Percentiles rank a stretch among this genome's conserved stretches.
These are phyloP conservation scores for Cherax destructor DNA, from an alignment of 1,140 invertebrate genomes.

Conservation along the genomic window DNA sequence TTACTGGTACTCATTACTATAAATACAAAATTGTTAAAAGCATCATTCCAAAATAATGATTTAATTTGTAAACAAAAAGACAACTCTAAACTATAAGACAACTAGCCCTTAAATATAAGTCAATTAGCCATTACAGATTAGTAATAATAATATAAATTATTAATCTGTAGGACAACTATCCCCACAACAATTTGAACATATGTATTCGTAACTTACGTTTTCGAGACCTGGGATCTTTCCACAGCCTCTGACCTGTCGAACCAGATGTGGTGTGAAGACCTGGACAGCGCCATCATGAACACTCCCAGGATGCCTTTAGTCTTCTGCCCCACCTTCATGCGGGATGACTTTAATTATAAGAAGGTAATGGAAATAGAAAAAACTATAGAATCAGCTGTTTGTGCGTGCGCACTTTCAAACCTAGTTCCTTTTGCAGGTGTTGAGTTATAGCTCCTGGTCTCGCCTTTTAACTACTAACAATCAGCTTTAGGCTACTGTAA, in stretches of 20 bases:
- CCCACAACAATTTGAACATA: no score
- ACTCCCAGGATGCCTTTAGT: constrained; percentile 25
- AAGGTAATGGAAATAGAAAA: background rate
- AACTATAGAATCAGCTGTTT: background rate
- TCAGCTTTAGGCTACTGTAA: no score
- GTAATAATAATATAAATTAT: background rate
- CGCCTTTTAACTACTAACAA: no score
- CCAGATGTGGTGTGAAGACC: constrained; percentile 36
- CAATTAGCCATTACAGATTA: no score
- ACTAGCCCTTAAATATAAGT: no score
- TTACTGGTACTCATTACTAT: no score
- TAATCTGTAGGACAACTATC: background rate
- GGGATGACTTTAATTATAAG: background rate
- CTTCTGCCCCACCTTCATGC: constrained; percentile 37
- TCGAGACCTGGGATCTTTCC: constrained; percentile 18
- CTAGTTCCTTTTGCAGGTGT: no score
- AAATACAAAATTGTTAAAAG: no score
- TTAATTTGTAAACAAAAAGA: no score
- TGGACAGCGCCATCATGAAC: constrained; percentile 8
- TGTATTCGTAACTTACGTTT: constrained; percentile 7
- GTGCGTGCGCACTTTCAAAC: background rate
- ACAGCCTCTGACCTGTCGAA: background rate
- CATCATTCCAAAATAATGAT: no score
- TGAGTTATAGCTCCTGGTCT: no score
- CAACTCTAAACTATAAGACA: no score